Base-by-base conservation (phyloP, 2,113 vertebrate genomes). In the Nyctereutes procyonoides region DNA sequence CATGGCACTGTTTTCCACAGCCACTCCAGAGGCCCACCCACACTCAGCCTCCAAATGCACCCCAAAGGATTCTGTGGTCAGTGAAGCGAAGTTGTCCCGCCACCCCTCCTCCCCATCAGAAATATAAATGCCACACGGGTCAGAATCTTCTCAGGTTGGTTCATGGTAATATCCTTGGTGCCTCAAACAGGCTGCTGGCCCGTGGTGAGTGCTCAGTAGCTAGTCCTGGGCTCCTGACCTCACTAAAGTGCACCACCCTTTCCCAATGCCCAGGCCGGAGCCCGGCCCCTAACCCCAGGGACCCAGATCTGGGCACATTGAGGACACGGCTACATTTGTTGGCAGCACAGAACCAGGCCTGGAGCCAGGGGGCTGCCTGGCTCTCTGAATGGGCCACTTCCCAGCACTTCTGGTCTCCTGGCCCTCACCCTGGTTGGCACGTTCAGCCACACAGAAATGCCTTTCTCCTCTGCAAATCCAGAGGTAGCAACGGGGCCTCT, bases 221-320 rank as follows among this genome's bases (percentile, higher is more conserved):
- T 11, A 13, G 1, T 3, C 4, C 14, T 62, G 55, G 3, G 19
- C 28, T 19, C 30, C 0, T 0, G 1, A 24, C 24, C 69, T 1
- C 1, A 38, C n/a, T 1, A 20, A 32, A 7, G 32, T 6, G 1
- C 7, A 35, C 43, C 26, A 13, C 51, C 48, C 35, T 11, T 8
- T 8, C 73, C 62, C 63, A 16, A 11, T 2, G 35, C 62, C 83
- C 51, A 38, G 16, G 48, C 48, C 5, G 0, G 16, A 43, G 11
- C 43, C 5, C 1, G 3, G 5, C 8, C 11, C 3, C 43, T 43
- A 43, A 1, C 1, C 2, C 51, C 16, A 1, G 65, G 80, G 32
- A 30, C 58, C n/a, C 32, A 5, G 16, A 15, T 58, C 0, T 0
- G 32, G 74, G 2, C 35, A 58, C 26, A 17, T 1, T 1, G 15